Conservation (phyloP, 2,797 vertebrate genomes). For the Myripristis murdjan region DNA sequence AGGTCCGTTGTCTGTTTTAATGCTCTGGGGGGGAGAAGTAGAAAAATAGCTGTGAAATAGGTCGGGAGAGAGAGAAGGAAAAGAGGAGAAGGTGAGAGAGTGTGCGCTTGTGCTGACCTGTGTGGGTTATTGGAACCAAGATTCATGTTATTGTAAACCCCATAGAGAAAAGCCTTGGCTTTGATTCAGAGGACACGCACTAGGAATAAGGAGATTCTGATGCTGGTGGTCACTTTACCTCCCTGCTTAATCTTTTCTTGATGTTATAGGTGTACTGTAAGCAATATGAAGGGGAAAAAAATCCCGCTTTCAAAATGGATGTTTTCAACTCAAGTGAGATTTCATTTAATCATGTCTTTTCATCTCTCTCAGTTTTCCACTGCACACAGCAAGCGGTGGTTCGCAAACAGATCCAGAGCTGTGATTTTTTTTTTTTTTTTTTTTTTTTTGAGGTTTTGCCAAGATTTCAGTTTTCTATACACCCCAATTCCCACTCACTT, state of each 20-base stretch:
- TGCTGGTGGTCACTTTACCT: slow-evolving; percentile 28
- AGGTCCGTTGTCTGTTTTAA: slow-evolving; percentile 79
- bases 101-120: slow-evolving; percentile 70
- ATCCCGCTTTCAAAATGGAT: slow-evolving; percentile 30
- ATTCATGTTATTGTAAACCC: slow-evolving; percentile 71
- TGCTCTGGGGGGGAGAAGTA: slow-evolving; percentile 64
- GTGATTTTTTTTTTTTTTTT: too few species aligned
- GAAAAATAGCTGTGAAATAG: slow-evolving; percentile 72
- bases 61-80: slow-evolving; percentile 49
- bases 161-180: slow-evolving; percentile 58
- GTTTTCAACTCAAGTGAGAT: slow-evolving; percentile 39
- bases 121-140: slow-evolving; percentile 62
- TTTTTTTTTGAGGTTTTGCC: slow-evolving; percentile 25
- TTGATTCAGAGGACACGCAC: slow-evolving; percentile 70
- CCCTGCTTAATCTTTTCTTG: slow-evolving; percentile 42
- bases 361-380: slow-evolving; percentile 24
- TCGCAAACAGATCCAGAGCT: slow-evolving; percentile 32
- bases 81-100: background rate
- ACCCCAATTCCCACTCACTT: slow-evolving; percentile 5
- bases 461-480: slow-evolving; percentile 6
- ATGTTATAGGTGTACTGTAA: slow-evolving; percentile 31
- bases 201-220: slow-evolving; percentile 57
- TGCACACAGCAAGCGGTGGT: slow-evolving; percentile 23
- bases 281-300: slow-evolving; percentile 14
- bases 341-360: slow-evolving; percentile 52